A percentile compares a stretch with the other conserved stretches of the same genome.
Evolutionary conservation across 2,113 vertebrate genomes (phyloP).

Genomic region (Pollachius pollachius): DNA sequence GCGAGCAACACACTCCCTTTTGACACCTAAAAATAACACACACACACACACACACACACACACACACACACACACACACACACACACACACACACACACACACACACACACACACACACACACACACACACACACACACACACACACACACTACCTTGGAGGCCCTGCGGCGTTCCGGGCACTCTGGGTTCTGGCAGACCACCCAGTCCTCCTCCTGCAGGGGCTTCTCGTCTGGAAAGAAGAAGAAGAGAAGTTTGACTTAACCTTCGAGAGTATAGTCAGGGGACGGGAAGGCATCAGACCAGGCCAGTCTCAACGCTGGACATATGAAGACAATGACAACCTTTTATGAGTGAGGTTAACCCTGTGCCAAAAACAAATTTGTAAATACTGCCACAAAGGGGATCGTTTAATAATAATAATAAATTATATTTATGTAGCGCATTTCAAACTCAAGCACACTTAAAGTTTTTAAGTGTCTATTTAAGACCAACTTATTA

Average conservation of each 20-base stretch:
- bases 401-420: too few relatives aligned
- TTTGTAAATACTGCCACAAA: too few relatives aligned
- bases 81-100: neutral
- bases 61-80: too few relatives aligned
- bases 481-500: neutral
- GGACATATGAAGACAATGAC: too few relatives aligned
- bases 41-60: neutral
- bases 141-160: slow-evolving; percentile 76
- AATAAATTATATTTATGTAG: too few relatives aligned
- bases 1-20: slow-evolving; percentile 34
- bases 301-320: too few relatives aligned
- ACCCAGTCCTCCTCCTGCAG: slow-evolving; percentile 78
- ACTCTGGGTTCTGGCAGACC: slow-evolving; percentile 82
- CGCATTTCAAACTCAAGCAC: too few relatives aligned
- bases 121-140: neutral
- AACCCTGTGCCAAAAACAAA: too few relatives aligned
- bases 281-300: too few relatives aligned
- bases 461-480: too few relatives aligned
- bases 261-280: too few relatives aligned
- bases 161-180: slow-evolving; percentile 76
- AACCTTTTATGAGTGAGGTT: too few relatives aligned
- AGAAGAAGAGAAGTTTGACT: slow-evolving; percentile 27
- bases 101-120: neutral
- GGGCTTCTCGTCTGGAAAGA: slow-evolving; percentile 77
- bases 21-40: slow-evolving; percentile 32